Evolutionary conservation across 2,888 invertebrate genomes (phyloP), one percentile per base, ranked within the genome.

Genomic region (Phyllotreta striolata): DNA sequence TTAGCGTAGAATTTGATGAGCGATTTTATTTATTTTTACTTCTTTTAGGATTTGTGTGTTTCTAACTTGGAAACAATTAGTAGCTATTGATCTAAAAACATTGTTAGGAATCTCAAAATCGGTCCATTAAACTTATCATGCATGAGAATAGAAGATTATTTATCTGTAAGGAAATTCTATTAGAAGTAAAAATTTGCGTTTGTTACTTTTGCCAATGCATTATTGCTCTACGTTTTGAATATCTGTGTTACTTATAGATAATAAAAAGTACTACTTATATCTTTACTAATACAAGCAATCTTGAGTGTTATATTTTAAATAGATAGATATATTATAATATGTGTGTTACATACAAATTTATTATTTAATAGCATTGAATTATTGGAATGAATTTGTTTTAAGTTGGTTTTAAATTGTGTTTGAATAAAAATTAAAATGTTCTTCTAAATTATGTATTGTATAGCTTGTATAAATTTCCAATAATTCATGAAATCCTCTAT

Each of bases 241-340:
- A 9, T 57, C n/a, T 47, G n/a, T 12, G 35, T 46, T 37, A 56
- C 6, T 24, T 38, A 46, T 37, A 46, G 38, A 39, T 38, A 52
- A 38, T 35, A 6, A 47, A 5, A 40, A 24, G n/a, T 39, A 43
- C 58, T 51, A 51, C 58, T 59, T 41, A 49, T 59, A 59, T 44
- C 43, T 59, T 37, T 51, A 52, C 59, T 43, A 24, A 24, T 24
- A 52, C 59, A 43, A 59, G 35, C 43, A 58, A 40, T 49, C 8
- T 58, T 49, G 43, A 37, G 56, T 56, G 46, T 56, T 58, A 39
- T 34, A 6, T 13, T 56, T 49, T 34, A 38, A 39, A 40, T 47
- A 57, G 13, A 47, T 57, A 47, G 10, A 47, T 38, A 24, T 24
- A 24, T 34, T 56, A 44, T 55, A 43, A 55, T 55, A 44, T 46